phyloP scores from a whole-genome alignment of 1,140 invertebrate species.

The Caenorhabditis brenneri region DNA sequence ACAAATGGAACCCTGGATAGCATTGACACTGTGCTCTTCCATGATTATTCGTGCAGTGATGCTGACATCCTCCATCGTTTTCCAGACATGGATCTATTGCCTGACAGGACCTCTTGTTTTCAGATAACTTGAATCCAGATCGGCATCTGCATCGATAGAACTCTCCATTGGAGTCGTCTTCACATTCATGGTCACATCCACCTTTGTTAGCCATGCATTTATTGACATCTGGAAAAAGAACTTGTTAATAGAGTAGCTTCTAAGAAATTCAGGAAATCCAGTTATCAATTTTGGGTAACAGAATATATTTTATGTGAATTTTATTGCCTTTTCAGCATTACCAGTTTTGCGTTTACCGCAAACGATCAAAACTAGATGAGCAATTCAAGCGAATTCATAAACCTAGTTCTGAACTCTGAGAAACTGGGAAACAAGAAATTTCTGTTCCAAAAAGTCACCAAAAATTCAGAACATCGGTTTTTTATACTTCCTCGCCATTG shows the following conservation, averaged over 20 bases:
- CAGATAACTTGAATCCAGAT: slow-evolving; percentile 55
- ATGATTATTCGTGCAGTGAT: slow-evolving; percentile 71
- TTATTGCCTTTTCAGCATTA: too few relatives aligned
- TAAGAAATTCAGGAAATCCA: too few relatives aligned
- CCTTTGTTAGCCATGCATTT: slow-evolving; percentile 69
- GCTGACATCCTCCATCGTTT: slow-evolving; percentile 60
- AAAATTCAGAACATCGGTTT: too few relatives aligned
- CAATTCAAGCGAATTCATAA: too few relatives aligned
- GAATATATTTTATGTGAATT: too few relatives aligned
- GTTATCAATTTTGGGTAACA: too few relatives aligned
- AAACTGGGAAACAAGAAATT: too few relatives aligned
- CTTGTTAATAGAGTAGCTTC: neutral
- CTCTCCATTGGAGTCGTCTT: slow-evolving; percentile 56
- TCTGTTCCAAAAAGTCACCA: too few relatives aligned
- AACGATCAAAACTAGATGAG: too few relatives aligned
- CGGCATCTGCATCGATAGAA: slow-evolving; percentile 61
- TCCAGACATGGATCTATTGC: slow-evolving; percentile 57
- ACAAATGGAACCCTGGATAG: slow-evolving; percentile 73
- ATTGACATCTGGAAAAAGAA: slow-evolving; percentile 68
- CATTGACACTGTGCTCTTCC: slow-evolving; percentile 75
- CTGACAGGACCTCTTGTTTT: slow-evolving; percentile 61
- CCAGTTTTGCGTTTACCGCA: too few relatives aligned
- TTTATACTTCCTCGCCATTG: too few relatives aligned
- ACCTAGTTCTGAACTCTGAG: too few relatives aligned
- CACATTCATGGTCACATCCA: slow-evolving; percentile 62